Conservation (phyloP, 2,888 invertebrate species). For the Clitarchus hookeri region DNA sequence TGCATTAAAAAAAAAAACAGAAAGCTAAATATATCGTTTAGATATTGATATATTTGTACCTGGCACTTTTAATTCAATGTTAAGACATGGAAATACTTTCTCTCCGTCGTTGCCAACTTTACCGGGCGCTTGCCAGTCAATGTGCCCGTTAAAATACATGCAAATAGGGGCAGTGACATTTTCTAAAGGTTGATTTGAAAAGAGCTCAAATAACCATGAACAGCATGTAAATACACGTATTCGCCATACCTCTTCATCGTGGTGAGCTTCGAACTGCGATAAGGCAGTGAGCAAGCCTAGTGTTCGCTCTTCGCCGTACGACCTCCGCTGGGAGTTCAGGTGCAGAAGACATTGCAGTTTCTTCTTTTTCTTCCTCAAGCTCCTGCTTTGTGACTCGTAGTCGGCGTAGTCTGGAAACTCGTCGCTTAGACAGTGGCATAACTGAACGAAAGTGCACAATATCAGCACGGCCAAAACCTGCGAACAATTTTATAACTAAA, state of each 20-base stretch:
- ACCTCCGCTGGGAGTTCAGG: neutral
- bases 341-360: neutral
- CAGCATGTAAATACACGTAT: no score
- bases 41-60: no score
- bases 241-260: neutral
- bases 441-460: neutral
- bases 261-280: neutral
- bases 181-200: no score
- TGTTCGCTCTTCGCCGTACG: neutral
- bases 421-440: neutral
- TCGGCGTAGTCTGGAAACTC: neutral
- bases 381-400: neutral
- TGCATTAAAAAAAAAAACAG: no score
- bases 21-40: no score
- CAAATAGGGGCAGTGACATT: no score
- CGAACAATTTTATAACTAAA: neutral
- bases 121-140: no score
- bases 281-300: neutral
- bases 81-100: no score
- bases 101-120: no score
- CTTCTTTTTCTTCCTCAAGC: constrained; percentile 7
- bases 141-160: no score
- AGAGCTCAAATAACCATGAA: no score
- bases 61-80: no score
- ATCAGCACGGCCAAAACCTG: neutral